Conservation (phyloP, 2,113 vertebrate genomes). For the Cacatua alba region DNA sequence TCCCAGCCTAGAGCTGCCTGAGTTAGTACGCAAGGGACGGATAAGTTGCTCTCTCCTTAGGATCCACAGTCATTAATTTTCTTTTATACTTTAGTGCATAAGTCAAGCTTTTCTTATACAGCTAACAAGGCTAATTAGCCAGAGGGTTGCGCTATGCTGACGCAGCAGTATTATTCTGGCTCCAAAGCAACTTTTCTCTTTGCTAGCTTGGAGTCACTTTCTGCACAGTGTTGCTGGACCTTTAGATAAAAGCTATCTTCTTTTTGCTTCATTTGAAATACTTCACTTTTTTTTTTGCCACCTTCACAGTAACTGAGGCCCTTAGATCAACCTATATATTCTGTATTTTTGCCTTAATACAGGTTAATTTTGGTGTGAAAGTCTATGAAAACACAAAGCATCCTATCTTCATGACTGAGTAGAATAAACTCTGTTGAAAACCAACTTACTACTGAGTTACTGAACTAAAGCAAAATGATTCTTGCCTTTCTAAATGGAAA, state of each 20-base stretch:
- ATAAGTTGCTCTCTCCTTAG: neutral
- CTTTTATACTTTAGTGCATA: neutral
- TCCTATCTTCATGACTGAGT: neutral
- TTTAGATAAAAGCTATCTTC: neutral
- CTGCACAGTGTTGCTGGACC: neutral
- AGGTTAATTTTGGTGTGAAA: neutral
- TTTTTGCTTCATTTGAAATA: neutral
- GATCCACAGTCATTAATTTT: constrained; percentile 10
- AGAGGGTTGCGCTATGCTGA: neutral
- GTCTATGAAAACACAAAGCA: neutral
- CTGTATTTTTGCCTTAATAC: neutral
- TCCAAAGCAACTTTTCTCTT: neutral
- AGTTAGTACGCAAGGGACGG: neutral
- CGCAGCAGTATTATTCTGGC: neutral
- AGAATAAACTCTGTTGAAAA: neutral
- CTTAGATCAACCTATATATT: neutral
- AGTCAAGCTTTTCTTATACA: neutral
- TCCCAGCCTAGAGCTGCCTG: neutral
- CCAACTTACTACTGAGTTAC: neutral
- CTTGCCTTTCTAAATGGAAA: neutral
- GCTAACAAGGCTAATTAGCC: neutral
- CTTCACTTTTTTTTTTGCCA: neutral
- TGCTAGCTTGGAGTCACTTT: neutral
- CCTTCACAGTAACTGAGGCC: neutral
- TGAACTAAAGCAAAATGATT: neutral